A percentile compares a stretch with the other conserved stretches of the same genome.
Evolutionary conservation across 2,888 invertebrate species (phyloP).

Genomic region (Leptura quadrifasciata): DNA sequence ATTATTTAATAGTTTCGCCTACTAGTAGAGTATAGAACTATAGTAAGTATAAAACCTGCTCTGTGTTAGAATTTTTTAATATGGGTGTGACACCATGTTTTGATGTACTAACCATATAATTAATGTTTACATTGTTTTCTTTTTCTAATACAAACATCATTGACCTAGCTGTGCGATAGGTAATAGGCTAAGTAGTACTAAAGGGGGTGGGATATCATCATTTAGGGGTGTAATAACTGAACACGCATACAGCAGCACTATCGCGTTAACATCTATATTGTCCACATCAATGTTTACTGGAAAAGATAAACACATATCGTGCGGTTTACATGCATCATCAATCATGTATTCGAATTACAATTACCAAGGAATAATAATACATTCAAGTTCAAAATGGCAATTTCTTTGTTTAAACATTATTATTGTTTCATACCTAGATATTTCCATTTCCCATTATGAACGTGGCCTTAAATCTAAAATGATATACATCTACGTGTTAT

Average conservation of each 20-base stretch:
- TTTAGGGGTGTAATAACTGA: constrained; percentile 41
- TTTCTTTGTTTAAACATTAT: constrained; percentile 36
- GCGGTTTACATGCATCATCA: constrained; percentile 48
- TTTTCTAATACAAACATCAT: constrained; percentile 23
- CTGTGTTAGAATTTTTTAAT: too few species aligned
- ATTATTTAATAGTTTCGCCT: too few species aligned
- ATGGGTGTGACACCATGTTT: neutral
- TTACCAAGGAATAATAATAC: constrained; percentile 38
- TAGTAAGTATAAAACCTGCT: too few species aligned
- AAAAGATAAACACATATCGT: constrained; percentile 57
- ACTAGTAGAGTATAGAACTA: too few species aligned
- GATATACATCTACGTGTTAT: neutral
- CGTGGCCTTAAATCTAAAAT: neutral
- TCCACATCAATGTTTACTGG: constrained; percentile 59
- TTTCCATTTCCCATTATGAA: constrained; percentile 17
- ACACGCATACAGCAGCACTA: constrained; percentile 57
- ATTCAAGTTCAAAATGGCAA: constrained; percentile 26
- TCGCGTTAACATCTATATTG: constrained; percentile 59
- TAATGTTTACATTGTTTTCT: neutral
- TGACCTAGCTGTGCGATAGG: constrained; percentile 13
- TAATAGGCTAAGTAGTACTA: constrained; percentile 34
- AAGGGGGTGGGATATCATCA: constrained; percentile 36
- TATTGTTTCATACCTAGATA: constrained; percentile 29
- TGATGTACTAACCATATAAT: neutral
- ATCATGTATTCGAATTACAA: constrained; percentile 52